A percentile compares a stretch with the other conserved stretches of the same genome.
These are phyloP conservation scores for Tuberolachnus salignus DNA, from an alignment of 2,888 invertebrate species.

Conservation along the genomic window DNA sequence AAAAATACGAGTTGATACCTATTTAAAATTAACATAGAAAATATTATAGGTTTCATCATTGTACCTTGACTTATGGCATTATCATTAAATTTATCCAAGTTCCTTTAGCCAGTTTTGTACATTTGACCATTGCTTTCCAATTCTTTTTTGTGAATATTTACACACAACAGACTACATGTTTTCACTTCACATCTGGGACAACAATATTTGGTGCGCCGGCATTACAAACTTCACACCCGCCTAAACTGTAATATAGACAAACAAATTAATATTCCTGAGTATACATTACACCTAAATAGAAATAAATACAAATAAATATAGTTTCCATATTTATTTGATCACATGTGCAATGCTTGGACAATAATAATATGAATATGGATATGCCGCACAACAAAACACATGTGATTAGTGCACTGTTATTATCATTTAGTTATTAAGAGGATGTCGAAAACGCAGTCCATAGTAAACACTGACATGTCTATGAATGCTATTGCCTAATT, in stretches of 20 bases:
- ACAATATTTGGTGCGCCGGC: constrained; percentile 73
- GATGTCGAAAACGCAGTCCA: too few species aligned
- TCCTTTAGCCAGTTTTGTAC: constrained; percentile 79
- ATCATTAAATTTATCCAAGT: constrained; percentile 76
- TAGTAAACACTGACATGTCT: too few species aligned
- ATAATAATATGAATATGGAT: too few species aligned
- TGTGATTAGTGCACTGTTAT: too few species aligned
- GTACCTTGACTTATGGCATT: constrained; percentile 77
- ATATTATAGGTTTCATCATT: background rate
- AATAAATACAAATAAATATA: background rate
- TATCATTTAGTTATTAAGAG: too few species aligned
- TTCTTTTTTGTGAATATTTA: constrained; percentile 82
- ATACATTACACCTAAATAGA: background rate
- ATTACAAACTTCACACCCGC: constrained; percentile 81
- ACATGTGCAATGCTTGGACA: too few species aligned
- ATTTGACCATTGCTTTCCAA: constrained; percentile 79
- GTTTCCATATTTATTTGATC: constrained; percentile 23
- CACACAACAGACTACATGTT: constrained; percentile 81
- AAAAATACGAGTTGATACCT: too few species aligned
- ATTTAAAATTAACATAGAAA: too few species aligned
- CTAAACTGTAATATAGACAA: constrained; percentile 66
- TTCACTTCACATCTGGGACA: constrained; percentile 90
- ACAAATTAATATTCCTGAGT: background rate
- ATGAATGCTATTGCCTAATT: too few species aligned
- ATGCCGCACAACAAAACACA: too few species aligned